Conservation (phyloP, 2,797 vertebrate species). For the Argentina silus region DNA sequence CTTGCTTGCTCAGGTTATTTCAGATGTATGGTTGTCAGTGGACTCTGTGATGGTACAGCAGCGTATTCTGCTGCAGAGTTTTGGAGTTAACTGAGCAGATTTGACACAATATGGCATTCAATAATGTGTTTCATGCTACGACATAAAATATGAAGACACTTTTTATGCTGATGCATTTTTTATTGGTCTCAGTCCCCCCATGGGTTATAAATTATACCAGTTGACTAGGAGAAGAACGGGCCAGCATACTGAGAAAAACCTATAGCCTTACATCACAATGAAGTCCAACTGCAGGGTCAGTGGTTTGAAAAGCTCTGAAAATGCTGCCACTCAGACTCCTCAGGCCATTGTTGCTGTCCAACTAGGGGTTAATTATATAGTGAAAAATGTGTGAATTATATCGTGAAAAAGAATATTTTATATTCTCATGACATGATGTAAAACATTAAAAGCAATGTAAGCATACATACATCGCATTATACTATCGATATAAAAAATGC, state of each 20-base stretch:
- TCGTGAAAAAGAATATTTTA: no score
- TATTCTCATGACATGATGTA: no score
- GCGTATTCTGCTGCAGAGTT: conserved; percentile 42
- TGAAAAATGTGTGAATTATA: no score
- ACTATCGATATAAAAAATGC: no score
- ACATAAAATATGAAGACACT: conserved; percentile 50
- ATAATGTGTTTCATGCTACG: conserved; percentile 52
- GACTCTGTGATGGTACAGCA: conserved; percentile 30
- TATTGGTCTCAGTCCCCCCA: conserved; percentile 15
- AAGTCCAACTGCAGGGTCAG: not conserved
- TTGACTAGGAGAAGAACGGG: conserved; percentile 16
- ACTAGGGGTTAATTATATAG: no score
- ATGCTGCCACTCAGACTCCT: no score
- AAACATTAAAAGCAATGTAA: no score
- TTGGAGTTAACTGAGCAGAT: conserved; percentile 52
- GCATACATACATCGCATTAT: no score
- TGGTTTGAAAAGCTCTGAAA: not conserved
- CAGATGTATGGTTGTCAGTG: conserved; percentile 48
- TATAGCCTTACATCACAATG: conserved; percentile 1
- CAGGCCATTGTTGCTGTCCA: no score
- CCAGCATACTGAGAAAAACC: not conserved
- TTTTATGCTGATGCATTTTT: conserved; percentile 37
- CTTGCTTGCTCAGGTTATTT: conserved; percentile 59
- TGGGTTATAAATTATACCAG: conserved; percentile 32
- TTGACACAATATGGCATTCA: conserved; percentile 41